Base-by-base conservation (phyloP, 2,888 invertebrate species). In the Rhingia campestris region DNA sequence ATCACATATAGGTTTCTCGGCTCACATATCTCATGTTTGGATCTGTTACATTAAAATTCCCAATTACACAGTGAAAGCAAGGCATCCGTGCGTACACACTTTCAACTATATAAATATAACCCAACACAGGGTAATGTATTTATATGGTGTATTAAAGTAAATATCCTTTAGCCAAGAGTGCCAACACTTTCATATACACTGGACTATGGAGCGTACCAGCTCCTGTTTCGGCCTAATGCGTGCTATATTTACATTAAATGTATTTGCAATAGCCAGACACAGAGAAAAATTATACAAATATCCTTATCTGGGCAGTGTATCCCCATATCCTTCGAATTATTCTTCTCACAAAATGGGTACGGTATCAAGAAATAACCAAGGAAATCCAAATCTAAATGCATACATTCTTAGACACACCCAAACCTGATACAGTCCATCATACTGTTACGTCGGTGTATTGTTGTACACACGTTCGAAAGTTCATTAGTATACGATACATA, bases 161-260 rank as follows among this genome's bases (percentile, higher is more conserved):
- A 73, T 81, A 81, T 81, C 73, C 80, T 67, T 69, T 49, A 70
- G 79, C 72, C 45, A 59, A 66, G 49, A 49, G 72, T 72, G 37
- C 66, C 59, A 72, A 79, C 72, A 72, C 79, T 72, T 79, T 66
- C 64, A 70, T 35, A 64, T 61, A 61, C 22, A 22, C 6, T 37
- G 56, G 32, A 9, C 33, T 5, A 32, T 49, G 30, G 7, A 30
- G 12, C 10, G 14, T 7, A 4, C 10, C 12, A 22, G 22, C 49
- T 54, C 53, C 53, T 35, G 43, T 53, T 35, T 35, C 43, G 45
- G 35, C 56, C 49, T 72, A 72, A 82, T 86, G 82, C 86, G 86
- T 86, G 86, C 73, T 86, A 80, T 86, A 86, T 86, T 80, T 84
- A 86, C 86, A 86, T 84, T 86, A 86, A 81, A 64, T 79, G 79